Percentiles rank a stretch among this genome's conserved stretches.
Evolutionary conservation across 2,888 invertebrate genomes (phyloP).

Genomic region (Conomelus anceps): DNA sequence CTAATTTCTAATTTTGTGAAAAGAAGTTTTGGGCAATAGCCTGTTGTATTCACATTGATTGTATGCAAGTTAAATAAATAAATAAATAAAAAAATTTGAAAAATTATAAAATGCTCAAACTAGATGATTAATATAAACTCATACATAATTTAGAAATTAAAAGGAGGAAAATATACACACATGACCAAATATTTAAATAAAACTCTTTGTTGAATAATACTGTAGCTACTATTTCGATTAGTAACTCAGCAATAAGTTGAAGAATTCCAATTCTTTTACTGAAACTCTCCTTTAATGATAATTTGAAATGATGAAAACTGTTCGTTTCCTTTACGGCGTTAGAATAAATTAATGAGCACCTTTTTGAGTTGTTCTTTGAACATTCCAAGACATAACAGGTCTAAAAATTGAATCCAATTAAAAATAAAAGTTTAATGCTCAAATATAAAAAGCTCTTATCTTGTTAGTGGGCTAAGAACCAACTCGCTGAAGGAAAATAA

Average conservation of each 20-base stretch:
- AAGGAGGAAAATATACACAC: no score
- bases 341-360: neutral
- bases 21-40: no score
- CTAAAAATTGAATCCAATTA: neutral
- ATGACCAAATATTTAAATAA: no score
- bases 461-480: neutral
- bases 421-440: neutral
- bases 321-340: neutral
- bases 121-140: no score
- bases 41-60: no score
- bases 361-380: neutral
- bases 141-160: no score
- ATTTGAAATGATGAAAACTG: neutral
- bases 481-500: neutral
- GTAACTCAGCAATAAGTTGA: neutral
- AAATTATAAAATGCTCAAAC: no score
- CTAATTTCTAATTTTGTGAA: no score
- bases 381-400: neutral
- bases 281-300: neutral
- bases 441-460: neutral
- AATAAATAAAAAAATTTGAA: no score
- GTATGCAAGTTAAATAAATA: no score
- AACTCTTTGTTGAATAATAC: no score
- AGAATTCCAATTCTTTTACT: neutral
- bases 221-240: neutral